These are phyloP conservation scores for Tachypleus tridentatus DNA, from an alignment of 1,140 invertebrate species.

Conservation along the genomic window DNA sequence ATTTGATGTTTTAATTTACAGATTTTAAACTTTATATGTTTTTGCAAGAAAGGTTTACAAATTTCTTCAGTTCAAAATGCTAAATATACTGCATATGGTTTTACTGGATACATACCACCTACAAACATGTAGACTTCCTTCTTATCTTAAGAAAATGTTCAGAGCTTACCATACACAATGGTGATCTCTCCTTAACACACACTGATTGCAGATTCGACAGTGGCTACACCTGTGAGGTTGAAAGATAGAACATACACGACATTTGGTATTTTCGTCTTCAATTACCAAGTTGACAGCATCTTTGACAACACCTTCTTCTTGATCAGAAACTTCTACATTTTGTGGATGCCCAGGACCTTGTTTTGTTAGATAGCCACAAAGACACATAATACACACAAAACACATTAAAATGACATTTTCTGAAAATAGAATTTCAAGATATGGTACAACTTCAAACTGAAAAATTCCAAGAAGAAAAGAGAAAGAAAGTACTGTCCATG, in stretches of 20 bases:
- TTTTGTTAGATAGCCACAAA: conserved; percentile 11
- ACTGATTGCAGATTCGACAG: conserved; percentile 13
- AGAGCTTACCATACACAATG: conserved; percentile 15
- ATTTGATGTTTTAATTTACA: too few relatives aligned
- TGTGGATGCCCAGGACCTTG: background rate
- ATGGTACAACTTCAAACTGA: conserved; percentile 20
- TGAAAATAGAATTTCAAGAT: conserved; percentile 18
- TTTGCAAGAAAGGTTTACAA: too few relatives aligned
- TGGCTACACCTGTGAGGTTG: conserved; percentile 11
- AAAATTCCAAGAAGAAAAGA: conserved; percentile 15
- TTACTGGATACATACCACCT: too few relatives aligned
- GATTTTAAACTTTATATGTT: too few relatives aligned
- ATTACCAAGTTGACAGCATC: background rate
- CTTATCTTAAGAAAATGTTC: background rate
- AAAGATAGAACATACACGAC: conserved; percentile 8
- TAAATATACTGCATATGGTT: too few relatives aligned
- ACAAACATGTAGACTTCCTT: too few relatives aligned
- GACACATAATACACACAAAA: conserved; percentile 14
- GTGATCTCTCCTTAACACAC: conserved; percentile 13
- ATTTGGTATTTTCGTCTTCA: conserved; percentile 4
- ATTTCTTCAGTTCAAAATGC: too few relatives aligned
- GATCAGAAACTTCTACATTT: background rate
- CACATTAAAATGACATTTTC: conserved; percentile 19
- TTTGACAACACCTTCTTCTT: background rate
- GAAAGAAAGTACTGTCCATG: conserved; percentile 10